A percentile compares a stretch with the other conserved stretches of the same genome.
phyloP scores from a whole-genome alignment of 2,113 vertebrate genomes.

The Siphamia tubifer region DNA sequence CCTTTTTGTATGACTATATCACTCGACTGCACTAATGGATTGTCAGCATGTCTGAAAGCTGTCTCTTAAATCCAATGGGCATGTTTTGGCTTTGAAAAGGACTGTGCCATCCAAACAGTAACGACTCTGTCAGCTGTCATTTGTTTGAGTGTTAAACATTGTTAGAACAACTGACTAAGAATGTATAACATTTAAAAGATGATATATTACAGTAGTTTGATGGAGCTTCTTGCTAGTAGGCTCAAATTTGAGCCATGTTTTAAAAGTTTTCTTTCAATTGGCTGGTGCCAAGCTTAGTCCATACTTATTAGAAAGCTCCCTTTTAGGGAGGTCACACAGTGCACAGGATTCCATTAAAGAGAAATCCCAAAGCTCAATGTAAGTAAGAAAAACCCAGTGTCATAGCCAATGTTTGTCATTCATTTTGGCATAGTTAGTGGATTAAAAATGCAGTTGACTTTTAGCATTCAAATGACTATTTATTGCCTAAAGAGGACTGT shows the following conservation, averaged over 20 bases:
- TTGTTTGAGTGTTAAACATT: slow-evolving; percentile 37
- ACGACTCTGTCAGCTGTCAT: slow-evolving; percentile 41
- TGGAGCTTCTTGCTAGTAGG: background rate
- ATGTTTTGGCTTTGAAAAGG: slow-evolving; percentile 50
- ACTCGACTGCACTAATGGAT: slow-evolving; percentile 57
- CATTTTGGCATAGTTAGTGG: background rate
- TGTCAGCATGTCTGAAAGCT: slow-evolving; percentile 64
- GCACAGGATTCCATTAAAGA: background rate
- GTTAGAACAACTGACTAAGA: slow-evolving; percentile 29
- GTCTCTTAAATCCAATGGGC: slow-evolving; percentile 55
- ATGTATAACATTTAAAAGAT: background rate
- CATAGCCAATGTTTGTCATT: slow-evolving; percentile 2
- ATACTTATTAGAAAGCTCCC: slow-evolving; percentile 7
- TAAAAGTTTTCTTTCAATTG: background rate
- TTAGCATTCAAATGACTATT: background rate
- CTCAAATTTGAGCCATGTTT: background rate
- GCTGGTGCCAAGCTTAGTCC: background rate
- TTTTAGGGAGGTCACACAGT: slow-evolving; percentile 1
- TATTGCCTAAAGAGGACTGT: no score
- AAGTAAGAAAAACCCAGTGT: slow-evolving; percentile 12
- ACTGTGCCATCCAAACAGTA: slow-evolving; percentile 34
- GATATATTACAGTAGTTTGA: background rate
- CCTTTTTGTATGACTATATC: slow-evolving; percentile 44
- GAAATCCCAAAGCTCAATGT: slow-evolving; percentile 14
- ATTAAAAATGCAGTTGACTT: background rate